These are phyloP conservation scores for Laterallus jamaicensis DNA, from an alignment of 2,113 vertebrate species.

Conservation along the genomic window DNA sequence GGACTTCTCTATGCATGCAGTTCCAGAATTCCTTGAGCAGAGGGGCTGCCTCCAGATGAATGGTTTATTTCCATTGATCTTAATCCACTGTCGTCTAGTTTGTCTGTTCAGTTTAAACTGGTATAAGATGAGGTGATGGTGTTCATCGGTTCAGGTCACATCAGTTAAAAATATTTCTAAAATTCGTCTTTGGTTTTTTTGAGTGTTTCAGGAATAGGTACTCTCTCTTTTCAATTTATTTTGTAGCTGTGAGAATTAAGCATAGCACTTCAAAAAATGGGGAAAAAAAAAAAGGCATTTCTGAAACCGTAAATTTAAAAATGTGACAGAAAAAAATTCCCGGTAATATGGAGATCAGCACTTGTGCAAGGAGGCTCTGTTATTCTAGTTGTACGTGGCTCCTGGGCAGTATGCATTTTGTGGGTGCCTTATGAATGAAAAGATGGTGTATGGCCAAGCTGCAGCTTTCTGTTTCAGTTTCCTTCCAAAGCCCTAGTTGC, in stretches of 20 bases:
- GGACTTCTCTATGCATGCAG: background rate
- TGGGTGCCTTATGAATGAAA: background rate
- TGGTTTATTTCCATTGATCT: background rate
- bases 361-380: background rate
- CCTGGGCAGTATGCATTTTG: background rate
- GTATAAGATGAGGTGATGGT: accelerated
- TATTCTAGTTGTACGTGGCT: background rate
- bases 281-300: background rate
- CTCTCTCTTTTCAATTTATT: background rate
- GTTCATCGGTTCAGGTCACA: background rate
- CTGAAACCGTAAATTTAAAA: background rate
- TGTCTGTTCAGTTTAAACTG: background rate
- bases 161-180: background rate
- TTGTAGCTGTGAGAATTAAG: background rate
- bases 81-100: background rate
- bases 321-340: background rate
- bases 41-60: background rate
- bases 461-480: background rate
- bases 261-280: background rate
- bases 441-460: background rate
- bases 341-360: background rate
- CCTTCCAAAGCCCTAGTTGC: background rate
- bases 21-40: background rate
- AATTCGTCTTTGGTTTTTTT: background rate
- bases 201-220: background rate